These are phyloP conservation scores for Falcaria lacertinaria DNA, from an alignment of 2,888 invertebrate genomes.

Conservation along the genomic window DNA sequence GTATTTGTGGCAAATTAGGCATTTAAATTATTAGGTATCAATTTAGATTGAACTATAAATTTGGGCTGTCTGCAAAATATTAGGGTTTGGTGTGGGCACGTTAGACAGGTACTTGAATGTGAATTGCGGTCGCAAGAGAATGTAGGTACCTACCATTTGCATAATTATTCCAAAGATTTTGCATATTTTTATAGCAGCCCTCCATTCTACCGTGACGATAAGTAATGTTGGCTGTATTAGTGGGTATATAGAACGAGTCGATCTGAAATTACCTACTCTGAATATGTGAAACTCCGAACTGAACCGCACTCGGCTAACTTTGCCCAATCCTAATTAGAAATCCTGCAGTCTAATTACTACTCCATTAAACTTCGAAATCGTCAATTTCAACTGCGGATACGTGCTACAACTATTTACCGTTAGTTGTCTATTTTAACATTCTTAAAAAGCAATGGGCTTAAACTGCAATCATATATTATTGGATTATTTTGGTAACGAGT, in stretches of 20 bases:
- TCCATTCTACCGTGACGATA: slow-evolving; percentile 31
- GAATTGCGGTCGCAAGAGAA: slow-evolving; percentile 38
- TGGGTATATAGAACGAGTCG: slow-evolving; percentile 12
- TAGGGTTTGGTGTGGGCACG: slow-evolving; percentile 30
- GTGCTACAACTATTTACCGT: slow-evolving; percentile 25
- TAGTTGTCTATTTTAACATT: too few species aligned
- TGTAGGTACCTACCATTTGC: slow-evolving; percentile 42
- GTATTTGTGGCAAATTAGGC: too few species aligned
- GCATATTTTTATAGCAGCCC: slow-evolving; percentile 43
- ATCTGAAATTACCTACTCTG: slow-evolving; percentile 1
- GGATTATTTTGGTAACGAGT: too few species aligned
- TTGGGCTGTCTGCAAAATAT: too few species aligned
- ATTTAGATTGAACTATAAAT: too few species aligned
- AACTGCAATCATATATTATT: too few species aligned
- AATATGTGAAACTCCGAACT: slow-evolving; percentile 1
- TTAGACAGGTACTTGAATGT: slow-evolving; percentile 33
- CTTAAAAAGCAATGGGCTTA: too few species aligned
- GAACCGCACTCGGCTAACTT: neutral
- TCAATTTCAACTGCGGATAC: neutral
- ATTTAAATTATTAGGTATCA: neutral
- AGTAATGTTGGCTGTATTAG: slow-evolving; percentile 24
- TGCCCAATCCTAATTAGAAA: neutral
- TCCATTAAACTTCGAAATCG: neutral
- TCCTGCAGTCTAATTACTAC: neutral
- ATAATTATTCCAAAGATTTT: slow-evolving; percentile 51